Percentiles rank a stretch among this genome's conserved stretches.
phyloP scores from a whole-genome alignment of 2,113 vertebrate species.

The Ascaphus truei region DNA sequence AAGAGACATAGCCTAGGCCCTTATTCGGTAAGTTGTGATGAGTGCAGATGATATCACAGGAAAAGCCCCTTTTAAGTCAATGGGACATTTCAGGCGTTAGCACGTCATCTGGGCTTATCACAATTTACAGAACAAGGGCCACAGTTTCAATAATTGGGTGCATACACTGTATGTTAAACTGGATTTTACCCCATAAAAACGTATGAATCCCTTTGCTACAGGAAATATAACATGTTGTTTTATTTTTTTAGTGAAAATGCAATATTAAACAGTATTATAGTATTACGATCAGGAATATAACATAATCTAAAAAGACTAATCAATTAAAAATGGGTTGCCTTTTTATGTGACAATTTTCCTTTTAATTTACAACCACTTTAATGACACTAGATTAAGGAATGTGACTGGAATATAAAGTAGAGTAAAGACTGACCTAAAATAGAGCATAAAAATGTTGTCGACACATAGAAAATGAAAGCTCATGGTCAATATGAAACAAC shows the following conservation, averaged over 20 bases:
- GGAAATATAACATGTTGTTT: not conserved
- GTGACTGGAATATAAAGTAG: not conserved
- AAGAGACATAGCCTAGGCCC: slow-evolving; percentile 6
- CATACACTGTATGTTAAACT: slow-evolving; percentile 32
- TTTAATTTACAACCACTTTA: not conserved
- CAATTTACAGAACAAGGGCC: no score
- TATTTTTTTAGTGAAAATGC: not conserved
- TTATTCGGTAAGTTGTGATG: no score
- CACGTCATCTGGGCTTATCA: no score
- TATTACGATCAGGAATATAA: no score
- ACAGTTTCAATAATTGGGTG: slow-evolving; percentile 14
- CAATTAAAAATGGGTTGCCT: no score
- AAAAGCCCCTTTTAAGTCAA: no score
- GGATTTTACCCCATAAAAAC: slow-evolving; percentile 13
- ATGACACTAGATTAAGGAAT: not conserved
- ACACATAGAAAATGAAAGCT: not conserved
- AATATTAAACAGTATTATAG: no score
- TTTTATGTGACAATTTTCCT: not conserved
- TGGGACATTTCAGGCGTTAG: no score
- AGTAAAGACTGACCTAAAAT: not conserved
- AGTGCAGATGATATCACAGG: no score
- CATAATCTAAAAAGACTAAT: not conserved
- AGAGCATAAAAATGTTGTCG: not conserved
- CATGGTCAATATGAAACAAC: not conserved
- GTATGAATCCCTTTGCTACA: not conserved